Percentiles rank a stretch among this genome's conserved stretches.
These are phyloP conservation scores for Xiphophorus hellerii DNA, from an alignment of 2,113 vertebrate genomes.

Conservation along the genomic window DNA sequence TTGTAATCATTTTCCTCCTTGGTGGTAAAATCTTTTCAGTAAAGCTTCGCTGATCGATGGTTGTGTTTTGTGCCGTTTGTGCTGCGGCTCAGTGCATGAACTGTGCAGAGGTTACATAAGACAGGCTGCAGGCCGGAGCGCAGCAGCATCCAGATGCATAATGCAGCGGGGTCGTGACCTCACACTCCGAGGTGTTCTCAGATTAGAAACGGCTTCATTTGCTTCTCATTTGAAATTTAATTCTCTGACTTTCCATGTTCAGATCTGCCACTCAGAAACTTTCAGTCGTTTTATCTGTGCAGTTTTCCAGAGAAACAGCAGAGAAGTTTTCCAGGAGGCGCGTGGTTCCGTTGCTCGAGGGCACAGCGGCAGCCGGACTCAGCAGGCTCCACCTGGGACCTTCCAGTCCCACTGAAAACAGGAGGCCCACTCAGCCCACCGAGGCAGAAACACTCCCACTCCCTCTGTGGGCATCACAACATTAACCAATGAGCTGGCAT, in stretches of 20 bases:
- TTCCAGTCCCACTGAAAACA: not conserved
- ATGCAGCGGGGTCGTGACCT: not conserved
- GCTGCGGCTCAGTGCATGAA: not conserved
- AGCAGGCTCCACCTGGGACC: conserved; percentile 27
- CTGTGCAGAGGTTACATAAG: not conserved
- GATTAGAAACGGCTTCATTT: not conserved
- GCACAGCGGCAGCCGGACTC: not conserved
- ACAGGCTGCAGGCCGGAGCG: not conserved
- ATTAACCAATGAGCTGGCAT: conserved; percentile 75
- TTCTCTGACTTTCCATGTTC: not conserved
- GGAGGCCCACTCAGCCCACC: not conserved
- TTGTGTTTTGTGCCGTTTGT: too few species aligned
- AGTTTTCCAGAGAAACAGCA: too few species aligned
- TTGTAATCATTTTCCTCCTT: too few species aligned
- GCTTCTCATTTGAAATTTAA: not conserved
- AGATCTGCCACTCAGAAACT: not conserved
- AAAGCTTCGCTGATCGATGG: too few species aligned
- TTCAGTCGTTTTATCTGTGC: too few species aligned
- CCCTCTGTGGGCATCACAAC: conserved; percentile 54
- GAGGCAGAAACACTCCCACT: conserved; percentile 28
- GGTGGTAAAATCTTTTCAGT: too few species aligned
- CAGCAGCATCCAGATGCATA: too few species aligned
- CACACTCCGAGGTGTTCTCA: not conserved
- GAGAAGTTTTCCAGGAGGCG: not conserved
- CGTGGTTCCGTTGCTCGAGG: not conserved